Base-by-base conservation (phyloP, 2,113 vertebrate species). In the Pachycephala philippinensis region DNA sequence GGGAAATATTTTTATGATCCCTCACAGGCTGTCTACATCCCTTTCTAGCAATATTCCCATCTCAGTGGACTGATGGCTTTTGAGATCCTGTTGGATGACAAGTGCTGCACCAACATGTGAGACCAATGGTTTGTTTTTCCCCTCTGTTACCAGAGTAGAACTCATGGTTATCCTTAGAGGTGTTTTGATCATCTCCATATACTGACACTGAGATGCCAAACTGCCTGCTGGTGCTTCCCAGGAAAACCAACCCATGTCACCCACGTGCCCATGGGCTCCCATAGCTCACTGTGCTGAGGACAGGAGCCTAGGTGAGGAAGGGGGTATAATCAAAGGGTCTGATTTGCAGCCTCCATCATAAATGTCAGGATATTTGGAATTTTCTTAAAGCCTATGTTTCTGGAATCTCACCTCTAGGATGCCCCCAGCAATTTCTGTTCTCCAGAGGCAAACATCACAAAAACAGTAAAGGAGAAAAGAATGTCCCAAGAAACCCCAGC, bases 241-340 rank as follows among this genome's bases (percentile, higher is more conserved):
- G 81, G 52, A 84, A 65, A 82, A 54, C 5, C 19, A 5, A 0
- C 3, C 13, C 3, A 0, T 11, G 15, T 35, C 33, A 16, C 40
- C 27, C 14, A 3, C 1, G 1, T 0, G 5, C 33, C 37, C 13
- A 2, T 12, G 45, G 63, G 11, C 27, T 91, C 50, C 81, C 24
- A 7, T 30, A 75, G n/a, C 35, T 82, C 4, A 0, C 23, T 10
- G 3, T 2, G 1, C 59, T 61, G 31, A 0, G 0, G 50, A 53
- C 52, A 82, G 79, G 33, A 79, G 23, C 0, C 0, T 7, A 37
- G 9, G 37, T 65, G 72, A 82, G 65, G 64, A 56, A 89, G 13
- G 14, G 44, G 14, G 9, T 66, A 6, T 57, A 59, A n/a, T 45
- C 20, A 39, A 66, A 52, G 17, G 33, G 14, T 30, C 65, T 39